Conservation (phyloP, 2,888 invertebrate genomes). For the Crematogaster levior region DNA sequence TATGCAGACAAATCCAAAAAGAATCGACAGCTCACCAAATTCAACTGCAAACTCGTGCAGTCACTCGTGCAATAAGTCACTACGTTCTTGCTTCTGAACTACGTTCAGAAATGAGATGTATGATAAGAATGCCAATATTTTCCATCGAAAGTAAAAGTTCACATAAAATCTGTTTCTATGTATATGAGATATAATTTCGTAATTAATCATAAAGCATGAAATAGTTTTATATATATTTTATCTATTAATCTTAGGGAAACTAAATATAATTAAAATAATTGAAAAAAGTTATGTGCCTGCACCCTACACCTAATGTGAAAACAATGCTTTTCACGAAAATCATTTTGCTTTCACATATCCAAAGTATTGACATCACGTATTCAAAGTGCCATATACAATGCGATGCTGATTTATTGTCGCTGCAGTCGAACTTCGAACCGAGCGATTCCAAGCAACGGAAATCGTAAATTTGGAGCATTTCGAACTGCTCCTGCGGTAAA, state of each 20-base stretch:
- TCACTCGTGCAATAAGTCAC: constrained; percentile 7
- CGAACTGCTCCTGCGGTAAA: constrained; percentile 11
- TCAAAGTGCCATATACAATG: constrained; percentile 33
- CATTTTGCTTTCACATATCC: constrained; percentile 11
- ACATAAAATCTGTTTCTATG: background rate
- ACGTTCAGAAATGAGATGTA: background rate
- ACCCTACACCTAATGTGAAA: background rate
- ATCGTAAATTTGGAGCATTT: constrained; percentile 64
- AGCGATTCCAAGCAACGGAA: constrained; percentile 58
- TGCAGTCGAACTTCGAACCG: constrained; percentile 34
- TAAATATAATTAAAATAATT: background rate
- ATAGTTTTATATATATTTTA: background rate
- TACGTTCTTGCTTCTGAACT: too few relatives aligned
- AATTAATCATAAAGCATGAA: background rate
- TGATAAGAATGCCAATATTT: background rate
- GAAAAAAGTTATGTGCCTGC: background rate
- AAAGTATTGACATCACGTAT: constrained; percentile 11
- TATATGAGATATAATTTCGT: background rate
- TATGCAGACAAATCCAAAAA: background rate
- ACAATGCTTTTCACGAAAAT: background rate
- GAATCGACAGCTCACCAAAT: background rate
- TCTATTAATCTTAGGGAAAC: background rate
- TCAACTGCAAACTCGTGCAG: background rate
- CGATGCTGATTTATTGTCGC: constrained; percentile 47
- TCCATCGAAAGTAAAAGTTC: background rate